A percentile compares a stretch with the other conserved stretches of the same genome.
Evolutionary conservation across 2,797 vertebrate genomes (phyloP).

Genomic region (Sebastolobus alascanus): DNA sequence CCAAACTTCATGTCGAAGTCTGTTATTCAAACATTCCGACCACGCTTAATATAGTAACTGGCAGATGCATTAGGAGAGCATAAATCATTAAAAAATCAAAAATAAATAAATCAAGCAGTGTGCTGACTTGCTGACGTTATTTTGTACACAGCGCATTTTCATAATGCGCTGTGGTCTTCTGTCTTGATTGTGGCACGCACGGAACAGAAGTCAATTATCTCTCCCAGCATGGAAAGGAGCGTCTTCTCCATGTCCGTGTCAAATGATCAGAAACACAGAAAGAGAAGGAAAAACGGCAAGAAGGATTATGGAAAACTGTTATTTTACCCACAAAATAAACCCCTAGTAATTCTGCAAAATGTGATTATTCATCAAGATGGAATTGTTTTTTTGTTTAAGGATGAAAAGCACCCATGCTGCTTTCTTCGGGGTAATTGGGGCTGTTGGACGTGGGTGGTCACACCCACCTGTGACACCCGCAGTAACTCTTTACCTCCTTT

Average conservation of each 20-base stretch:
- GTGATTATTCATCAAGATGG: slow-evolving; percentile 52
- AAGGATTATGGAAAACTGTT: slow-evolving; percentile 38
- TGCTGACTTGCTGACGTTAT: slow-evolving; percentile 75
- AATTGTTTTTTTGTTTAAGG: slow-evolving; percentile 33
- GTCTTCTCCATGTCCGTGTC: slow-evolving; percentile 61
- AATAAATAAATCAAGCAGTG: slow-evolving; percentile 79
- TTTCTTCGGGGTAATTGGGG: slow-evolving; percentile 29
- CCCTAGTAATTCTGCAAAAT: slow-evolving; percentile 25
- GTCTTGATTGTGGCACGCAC: slow-evolving; percentile 83
- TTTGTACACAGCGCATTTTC: slow-evolving; percentile 82
- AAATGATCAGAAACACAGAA: slow-evolving; percentile 56
- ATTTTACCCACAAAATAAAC: slow-evolving; percentile 43
- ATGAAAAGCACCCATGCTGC: slow-evolving; percentile 28
- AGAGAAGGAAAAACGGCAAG: slow-evolving; percentile 16
- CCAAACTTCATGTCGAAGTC: slow-evolving; percentile 66
- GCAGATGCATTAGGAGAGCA: slow-evolving; percentile 70
- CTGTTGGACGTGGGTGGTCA: slow-evolving; percentile 41
- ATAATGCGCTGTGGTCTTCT: slow-evolving; percentile 79
- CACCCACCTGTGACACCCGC: slow-evolving; percentile 32
- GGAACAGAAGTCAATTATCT: slow-evolving; percentile 80
- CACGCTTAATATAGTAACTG: slow-evolving; percentile 77
- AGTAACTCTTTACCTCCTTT: slow-evolving; percentile 26
- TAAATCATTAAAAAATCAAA: slow-evolving; percentile 80
- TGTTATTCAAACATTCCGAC: slow-evolving; percentile 79
- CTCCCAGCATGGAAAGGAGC: slow-evolving; percentile 68